Evolutionary conservation across 2,113 vertebrate genomes (phyloP), one percentile per base, ranked within the genome.

Genomic region (Anhinga rufa): DNA sequence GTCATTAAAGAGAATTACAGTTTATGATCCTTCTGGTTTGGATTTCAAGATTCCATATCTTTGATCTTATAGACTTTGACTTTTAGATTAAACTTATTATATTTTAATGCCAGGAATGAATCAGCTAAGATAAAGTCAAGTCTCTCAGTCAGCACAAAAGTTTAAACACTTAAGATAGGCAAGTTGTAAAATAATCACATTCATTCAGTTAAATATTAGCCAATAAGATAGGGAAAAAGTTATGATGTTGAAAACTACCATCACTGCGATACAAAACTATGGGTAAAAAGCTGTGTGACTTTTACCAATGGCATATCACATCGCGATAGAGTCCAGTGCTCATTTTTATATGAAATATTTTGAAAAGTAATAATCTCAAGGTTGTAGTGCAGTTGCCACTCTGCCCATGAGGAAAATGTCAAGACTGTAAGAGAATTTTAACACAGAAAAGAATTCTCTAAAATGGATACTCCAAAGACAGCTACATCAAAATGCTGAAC

Each of bases 51-150:
- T 90, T 97, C 91, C 31, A 0, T 93, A 96, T 94, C 96, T 98
- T 97, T 97, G 97, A 97, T 97, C 95, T 96, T 91, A 83, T 8
- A 96, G 97, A 98, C 97, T 97, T 98, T 98, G 97, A 93, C 97
- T 97, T 93, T 89, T 89, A 96, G 97, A 97, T 97, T 91, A 97
- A 97, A 95, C 55, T 9, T 81, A 94, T 64, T 93, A 57, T 86
- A 94, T 93, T 95, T 96, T 95, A 89, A 95, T 88, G 54, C 82
- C 88, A 94, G 86, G 62, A 96, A 86, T 79, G 85, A 93, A 90
- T 93, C 93, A 85, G 81, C 86, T 88, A 90, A 96, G 87, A 96
- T 95, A 95, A 95, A 93, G 95, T 80, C 84, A 94, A 96, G 94
- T 76, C 57, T 68, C 76, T 70, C 84, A 95, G 91, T 97, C 97